phyloP scores from a whole-genome alignment of 2,797 vertebrate genomes.

The Cercopithecus petaurista region DNA sequence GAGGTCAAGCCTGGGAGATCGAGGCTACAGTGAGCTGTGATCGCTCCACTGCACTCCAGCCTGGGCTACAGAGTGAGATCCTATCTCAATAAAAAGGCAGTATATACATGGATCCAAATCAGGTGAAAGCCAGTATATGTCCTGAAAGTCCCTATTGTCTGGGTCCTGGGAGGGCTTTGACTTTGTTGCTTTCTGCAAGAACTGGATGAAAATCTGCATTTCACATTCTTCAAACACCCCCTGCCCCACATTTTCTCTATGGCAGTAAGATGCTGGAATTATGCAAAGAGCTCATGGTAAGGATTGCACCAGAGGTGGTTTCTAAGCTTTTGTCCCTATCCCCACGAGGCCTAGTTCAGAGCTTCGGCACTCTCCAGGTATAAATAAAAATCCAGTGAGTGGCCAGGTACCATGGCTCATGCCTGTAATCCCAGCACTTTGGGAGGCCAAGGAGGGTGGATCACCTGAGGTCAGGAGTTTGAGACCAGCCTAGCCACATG shows the following conservation, averaged over 20 bases:
- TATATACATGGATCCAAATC: not conserved
- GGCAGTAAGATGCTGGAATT: not conserved
- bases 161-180: not conserved
- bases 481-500: not conserved
- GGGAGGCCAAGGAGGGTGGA: not conserved
- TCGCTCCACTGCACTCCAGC: not conserved
- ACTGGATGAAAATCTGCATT: slow-evolving; percentile 36
- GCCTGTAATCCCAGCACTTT: not conserved
- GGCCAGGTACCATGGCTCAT: not conserved
- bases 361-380: not conserved
- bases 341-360: not conserved
- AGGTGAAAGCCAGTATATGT: not conserved
- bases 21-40: not conserved
- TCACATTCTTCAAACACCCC: slow-evolving; percentile 9
- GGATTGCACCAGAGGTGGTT: not conserved
- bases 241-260: not conserved
- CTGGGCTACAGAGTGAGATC: not conserved
- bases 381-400: slow-evolving; percentile 38
- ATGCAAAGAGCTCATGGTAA: not conserved
- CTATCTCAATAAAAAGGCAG: not conserved
- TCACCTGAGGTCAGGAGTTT: not conserved
- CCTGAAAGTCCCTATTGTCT: not conserved
- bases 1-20: not conserved
- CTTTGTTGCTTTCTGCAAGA: slow-evolving; percentile 41
- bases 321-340: not conserved